phyloP scores from a whole-genome alignment of 2,797 vertebrate species.

The Macropus fuliginosus region DNA sequence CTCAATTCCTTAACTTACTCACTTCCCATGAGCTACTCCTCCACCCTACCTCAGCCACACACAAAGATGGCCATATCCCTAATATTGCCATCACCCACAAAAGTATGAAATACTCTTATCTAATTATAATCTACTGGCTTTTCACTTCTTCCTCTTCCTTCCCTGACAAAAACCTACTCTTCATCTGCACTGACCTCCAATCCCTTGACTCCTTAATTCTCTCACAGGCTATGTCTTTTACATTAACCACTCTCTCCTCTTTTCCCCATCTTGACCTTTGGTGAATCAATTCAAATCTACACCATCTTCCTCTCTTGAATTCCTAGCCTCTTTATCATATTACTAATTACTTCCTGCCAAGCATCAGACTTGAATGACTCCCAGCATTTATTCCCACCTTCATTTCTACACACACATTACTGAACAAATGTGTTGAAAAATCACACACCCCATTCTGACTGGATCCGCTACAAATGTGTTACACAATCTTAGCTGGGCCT shows the following conservation, averaged over 20 bases:
- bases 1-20: background rate
- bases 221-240: background rate
- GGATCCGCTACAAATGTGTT: background rate
- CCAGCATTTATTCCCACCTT: background rate
- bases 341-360: background rate
- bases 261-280: background rate
- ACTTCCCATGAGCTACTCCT: background rate
- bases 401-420: background rate
- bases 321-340: background rate
- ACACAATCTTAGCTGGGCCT: background rate
- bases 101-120: background rate
- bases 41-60: background rate
- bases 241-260: background rate
- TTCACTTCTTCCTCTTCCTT: background rate
- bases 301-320: background rate
- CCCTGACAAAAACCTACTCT: background rate
- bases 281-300: background rate
- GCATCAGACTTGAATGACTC: background rate
- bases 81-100: background rate
- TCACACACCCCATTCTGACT: background rate
- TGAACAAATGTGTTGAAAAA: background rate
- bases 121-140: background rate
- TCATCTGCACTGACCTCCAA: background rate
- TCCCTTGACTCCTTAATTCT: background rate
- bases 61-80: background rate